Evolutionary conservation across 2,888 invertebrate species (phyloP).

Genomic region (Synergus itoensis): DNA sequence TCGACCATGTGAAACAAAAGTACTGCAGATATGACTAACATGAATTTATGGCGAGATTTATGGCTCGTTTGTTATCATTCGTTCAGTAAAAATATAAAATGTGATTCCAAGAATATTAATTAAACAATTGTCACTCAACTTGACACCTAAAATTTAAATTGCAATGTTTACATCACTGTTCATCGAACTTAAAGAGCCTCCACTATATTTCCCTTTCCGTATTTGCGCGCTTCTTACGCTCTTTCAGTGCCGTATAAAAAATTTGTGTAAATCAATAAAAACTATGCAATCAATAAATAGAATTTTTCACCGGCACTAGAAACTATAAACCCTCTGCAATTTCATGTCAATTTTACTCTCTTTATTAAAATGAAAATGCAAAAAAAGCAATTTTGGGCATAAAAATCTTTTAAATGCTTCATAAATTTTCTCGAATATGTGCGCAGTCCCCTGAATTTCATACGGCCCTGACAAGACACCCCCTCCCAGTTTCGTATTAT

Average conservation of each 20-base stretch:
- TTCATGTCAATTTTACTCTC: background rate
- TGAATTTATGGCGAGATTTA: too few relatives aligned
- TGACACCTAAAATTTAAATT: background rate
- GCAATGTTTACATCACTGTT: background rate
- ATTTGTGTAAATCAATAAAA: constrained; percentile 48
- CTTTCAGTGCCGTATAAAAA: constrained; percentile 50
- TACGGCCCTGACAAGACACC: constrained; percentile 58
- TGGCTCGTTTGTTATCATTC: background rate
- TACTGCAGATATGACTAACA: too few relatives aligned
- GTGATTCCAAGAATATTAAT: too few relatives aligned
- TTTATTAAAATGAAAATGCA: background rate
- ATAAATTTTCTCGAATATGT: background rate
- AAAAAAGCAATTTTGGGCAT: background rate
- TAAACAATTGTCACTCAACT: background rate
- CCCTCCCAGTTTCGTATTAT: constrained; percentile 13
- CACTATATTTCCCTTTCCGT: background rate
- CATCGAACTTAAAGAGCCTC: background rate
- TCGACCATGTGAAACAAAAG: too few relatives aligned
- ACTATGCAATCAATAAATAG: background rate
- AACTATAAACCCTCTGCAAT: background rate
- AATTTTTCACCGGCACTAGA: constrained; percentile 2
- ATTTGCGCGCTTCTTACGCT: constrained; percentile 41
- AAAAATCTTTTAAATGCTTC: background rate
- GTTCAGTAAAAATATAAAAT: background rate
- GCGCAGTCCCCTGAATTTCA: background rate